These are phyloP conservation scores for Pollenia angustigena DNA, from an alignment of 2,888 invertebrate genomes.

Conservation along the genomic window DNA sequence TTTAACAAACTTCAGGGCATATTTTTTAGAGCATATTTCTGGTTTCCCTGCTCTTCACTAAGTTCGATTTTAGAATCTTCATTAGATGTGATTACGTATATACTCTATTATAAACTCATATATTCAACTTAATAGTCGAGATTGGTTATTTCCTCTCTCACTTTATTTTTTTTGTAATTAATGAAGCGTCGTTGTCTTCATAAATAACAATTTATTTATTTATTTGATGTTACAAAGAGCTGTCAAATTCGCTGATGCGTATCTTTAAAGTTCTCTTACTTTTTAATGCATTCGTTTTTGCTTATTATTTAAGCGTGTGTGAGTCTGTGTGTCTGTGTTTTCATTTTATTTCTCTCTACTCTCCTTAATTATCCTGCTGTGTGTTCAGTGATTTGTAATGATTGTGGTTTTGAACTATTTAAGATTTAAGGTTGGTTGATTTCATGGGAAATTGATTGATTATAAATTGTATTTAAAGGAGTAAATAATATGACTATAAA, in stretches of 20 bases:
- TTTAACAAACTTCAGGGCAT: too few species aligned
- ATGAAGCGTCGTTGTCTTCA: not conserved
- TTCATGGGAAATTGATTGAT: slow-evolving; percentile 47
- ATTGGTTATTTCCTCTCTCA: too few species aligned
- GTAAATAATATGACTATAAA: slow-evolving; percentile 9
- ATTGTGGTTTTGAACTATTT: slow-evolving; percentile 49
- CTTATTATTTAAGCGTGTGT: not conserved
- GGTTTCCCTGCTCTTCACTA: too few species aligned
- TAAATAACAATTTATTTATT: not conserved
- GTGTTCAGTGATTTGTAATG: slow-evolving; percentile 55
- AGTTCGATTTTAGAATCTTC: too few species aligned
- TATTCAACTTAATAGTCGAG: too few species aligned
- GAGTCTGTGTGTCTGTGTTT: not conserved
- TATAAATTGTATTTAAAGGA: slow-evolving; percentile 20
- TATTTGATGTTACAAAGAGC: not conserved
- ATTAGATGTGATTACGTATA: too few species aligned
- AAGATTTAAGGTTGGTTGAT: slow-evolving; percentile 20
- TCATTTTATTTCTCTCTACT: slow-evolving; percentile 4
- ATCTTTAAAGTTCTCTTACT: not conserved
- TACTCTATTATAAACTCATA: too few species aligned
- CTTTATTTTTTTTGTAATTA: too few species aligned
- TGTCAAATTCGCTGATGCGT: not conserved
- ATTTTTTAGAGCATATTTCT: too few species aligned
- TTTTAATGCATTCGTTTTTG: not conserved
- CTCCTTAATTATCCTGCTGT: slow-evolving; percentile 49